phyloP scores from a whole-genome alignment of 2,797 vertebrate genomes.

The Setipinna tenuifilis region DNA sequence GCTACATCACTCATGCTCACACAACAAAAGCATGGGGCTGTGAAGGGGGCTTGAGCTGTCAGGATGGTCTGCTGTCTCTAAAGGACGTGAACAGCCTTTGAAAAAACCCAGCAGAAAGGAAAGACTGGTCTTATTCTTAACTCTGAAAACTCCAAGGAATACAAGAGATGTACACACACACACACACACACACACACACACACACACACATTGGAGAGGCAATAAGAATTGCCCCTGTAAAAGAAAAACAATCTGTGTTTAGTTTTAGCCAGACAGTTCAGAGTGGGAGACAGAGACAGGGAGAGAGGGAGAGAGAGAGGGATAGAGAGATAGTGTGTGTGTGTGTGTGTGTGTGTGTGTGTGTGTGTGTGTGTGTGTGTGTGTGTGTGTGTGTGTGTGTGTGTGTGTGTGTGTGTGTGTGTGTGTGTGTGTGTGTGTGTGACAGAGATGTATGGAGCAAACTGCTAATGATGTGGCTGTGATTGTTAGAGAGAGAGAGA shows the following conservation, averaged over 20 bases:
- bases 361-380: too few relatives aligned
- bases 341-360: too few relatives aligned
- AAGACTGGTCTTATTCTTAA: neutral
- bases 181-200: neutral
- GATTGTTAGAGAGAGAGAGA: neutral
- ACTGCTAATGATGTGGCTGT: too few relatives aligned
- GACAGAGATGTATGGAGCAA: too few relatives aligned
- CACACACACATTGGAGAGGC: neutral
- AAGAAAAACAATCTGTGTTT: neutral
- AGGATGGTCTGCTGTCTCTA: neutral
- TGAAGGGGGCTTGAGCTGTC: neutral
- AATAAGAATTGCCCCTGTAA: neutral
- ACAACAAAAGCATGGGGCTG: neutral
- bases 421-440: too few relatives aligned
- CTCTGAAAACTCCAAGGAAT: neutral
- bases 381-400: too few relatives aligned
- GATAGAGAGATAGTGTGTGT: neutral
- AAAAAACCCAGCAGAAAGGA: neutral
- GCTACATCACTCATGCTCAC: neutral
- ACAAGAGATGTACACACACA: neutral
- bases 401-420: too few relatives aligned
- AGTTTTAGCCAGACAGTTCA: neutral
- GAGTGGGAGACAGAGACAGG: neutral
- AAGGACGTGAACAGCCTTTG: neutral
- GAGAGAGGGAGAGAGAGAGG: neutral